phyloP scores from a whole-genome alignment of 2,888 invertebrate genomes.

The Lasioglossum marginatum region DNA sequence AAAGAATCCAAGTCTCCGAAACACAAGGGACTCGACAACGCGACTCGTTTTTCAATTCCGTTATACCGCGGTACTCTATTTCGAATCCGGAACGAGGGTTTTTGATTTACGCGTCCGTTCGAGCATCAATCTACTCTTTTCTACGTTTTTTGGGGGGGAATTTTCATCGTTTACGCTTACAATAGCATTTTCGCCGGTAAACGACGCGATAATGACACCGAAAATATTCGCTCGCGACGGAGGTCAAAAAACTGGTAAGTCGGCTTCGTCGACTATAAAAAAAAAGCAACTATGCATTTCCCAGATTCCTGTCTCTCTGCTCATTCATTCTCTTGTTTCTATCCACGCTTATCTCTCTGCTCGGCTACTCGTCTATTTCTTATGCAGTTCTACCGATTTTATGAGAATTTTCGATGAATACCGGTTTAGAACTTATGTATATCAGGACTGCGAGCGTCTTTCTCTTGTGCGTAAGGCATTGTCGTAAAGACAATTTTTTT shows the following conservation, averaged over 20 bases:
- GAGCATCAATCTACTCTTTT: not conserved
- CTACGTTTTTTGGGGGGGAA: too few species aligned
- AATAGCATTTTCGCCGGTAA: slow-evolving; percentile 43
- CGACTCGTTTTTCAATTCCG: slow-evolving; percentile 1
- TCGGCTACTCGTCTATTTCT: not conserved
- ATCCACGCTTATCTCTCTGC: slow-evolving; percentile 1
- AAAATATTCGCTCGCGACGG: slow-evolving; percentile 78
- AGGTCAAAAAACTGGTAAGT: slow-evolving; percentile 78
- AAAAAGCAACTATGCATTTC: slow-evolving; percentile 47
- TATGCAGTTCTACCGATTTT: not conserved
- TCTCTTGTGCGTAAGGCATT: not conserved
- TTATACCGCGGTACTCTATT: not conserved
- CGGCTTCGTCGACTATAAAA: slow-evolving; percentile 48
- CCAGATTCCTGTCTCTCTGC: slow-evolving; percentile 49
- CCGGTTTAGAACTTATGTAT: not conserved
- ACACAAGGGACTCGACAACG: not conserved
- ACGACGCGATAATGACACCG: slow-evolving; percentile 68
- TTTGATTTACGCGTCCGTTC: not conserved
- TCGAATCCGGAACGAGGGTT: slow-evolving; percentile 2
- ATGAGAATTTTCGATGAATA: slow-evolving; percentile 23
- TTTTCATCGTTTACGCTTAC: not conserved
- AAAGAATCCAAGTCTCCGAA: slow-evolving; percentile 21
- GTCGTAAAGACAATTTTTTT: too few species aligned
- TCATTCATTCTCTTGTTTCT: slow-evolving; percentile 41
- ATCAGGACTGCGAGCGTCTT: not conserved